Evolutionary conservation across 2,113 vertebrate genomes (phyloP).

Genomic region (Prochilodus magdalenae): DNA sequence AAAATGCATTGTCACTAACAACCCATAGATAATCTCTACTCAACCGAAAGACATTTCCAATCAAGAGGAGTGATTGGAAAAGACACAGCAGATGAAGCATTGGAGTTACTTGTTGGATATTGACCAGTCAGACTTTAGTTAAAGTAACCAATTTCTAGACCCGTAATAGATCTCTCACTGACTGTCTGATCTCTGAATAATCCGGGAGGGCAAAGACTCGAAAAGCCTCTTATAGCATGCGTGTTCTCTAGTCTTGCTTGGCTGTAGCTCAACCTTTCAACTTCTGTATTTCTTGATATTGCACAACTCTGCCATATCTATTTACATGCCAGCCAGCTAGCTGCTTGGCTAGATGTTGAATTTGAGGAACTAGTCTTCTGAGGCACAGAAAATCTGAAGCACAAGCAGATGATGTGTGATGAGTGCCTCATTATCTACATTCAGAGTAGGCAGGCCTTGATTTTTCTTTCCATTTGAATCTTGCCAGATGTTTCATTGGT

Average conservation of each 20-base stretch:
- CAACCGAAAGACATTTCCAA: no score
- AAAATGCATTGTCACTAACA: no score
- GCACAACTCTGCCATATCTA: not conserved
- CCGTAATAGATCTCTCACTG: not conserved
- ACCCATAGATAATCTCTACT: no score
- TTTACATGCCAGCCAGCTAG: not conserved
- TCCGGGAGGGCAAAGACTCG: not conserved
- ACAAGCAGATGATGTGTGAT: conserved; percentile 1
- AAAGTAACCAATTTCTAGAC: no score
- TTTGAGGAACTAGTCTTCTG: not conserved
- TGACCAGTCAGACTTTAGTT: not conserved
- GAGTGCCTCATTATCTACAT: not conserved
- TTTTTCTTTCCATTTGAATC: conserved; percentile 4
- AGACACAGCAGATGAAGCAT: no score
- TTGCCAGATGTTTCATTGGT: conserved; percentile 21
- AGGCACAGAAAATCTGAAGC: not conserved
- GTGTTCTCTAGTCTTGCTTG: not conserved
- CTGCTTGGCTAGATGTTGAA: not conserved
- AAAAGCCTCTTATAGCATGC: not conserved
- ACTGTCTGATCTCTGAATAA: not conserved
- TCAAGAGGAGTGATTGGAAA: no score
- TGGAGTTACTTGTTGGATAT: not conserved
- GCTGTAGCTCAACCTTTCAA: not conserved
- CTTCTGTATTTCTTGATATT: not conserved
- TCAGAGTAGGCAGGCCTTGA: not conserved